phyloP scores from a whole-genome alignment of 2,888 invertebrate genomes.

The Sinotaia quadrata region DNA sequence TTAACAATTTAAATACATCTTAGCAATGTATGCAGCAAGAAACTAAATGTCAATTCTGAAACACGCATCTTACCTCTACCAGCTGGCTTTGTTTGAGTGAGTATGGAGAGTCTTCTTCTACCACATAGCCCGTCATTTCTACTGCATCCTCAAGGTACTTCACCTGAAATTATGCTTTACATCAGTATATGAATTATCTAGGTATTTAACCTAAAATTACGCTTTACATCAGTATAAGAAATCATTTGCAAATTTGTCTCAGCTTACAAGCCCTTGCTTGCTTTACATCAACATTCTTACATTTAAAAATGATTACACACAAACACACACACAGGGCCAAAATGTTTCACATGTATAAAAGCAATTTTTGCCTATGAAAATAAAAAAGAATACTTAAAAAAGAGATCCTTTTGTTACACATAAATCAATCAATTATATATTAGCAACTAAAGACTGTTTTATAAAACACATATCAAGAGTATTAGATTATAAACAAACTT shows the following conservation, averaged over 20 bases:
- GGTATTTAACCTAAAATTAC: background rate
- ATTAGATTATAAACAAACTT: too few relatives aligned
- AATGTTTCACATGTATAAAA: background rate
- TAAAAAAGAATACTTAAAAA: background rate
- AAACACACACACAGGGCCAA: background rate
- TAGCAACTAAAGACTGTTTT: too few relatives aligned
- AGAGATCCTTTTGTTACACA: too few relatives aligned
- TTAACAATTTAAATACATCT: too few relatives aligned
- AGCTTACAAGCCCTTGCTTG: too few relatives aligned
- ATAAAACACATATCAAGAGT: too few relatives aligned
- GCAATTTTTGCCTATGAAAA: background rate
- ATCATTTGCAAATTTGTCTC: background rate
- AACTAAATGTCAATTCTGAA: too few relatives aligned
- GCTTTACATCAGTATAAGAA: background rate
- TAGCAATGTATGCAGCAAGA: too few relatives aligned
- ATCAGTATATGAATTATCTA: too few relatives aligned
- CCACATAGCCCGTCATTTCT: conserved; percentile 57
- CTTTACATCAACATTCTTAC: too few relatives aligned
- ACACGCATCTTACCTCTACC: conserved; percentile 49
- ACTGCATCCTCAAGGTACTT: conserved; percentile 65
- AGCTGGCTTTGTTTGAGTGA: conserved; percentile 54
- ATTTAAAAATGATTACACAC: too few relatives aligned
- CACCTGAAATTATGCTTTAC: conserved; percentile 45
- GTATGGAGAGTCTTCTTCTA: conserved; percentile 68
- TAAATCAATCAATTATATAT: too few relatives aligned